Conservation (phyloP, 2,888 invertebrate genomes). For the Drosophila niveifrons region DNA sequence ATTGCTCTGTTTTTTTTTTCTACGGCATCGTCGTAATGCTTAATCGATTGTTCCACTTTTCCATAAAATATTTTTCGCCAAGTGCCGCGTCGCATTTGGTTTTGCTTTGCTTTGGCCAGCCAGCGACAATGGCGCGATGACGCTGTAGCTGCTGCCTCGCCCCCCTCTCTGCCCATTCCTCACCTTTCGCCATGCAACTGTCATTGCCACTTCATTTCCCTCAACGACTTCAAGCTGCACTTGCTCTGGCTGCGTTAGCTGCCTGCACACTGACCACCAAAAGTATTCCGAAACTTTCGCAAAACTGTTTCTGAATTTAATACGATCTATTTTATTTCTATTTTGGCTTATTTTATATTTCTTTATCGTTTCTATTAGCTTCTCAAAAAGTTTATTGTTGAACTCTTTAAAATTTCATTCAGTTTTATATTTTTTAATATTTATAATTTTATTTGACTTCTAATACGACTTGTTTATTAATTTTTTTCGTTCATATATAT, state of each 20-base stretch:
- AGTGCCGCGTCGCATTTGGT: slow-evolving; percentile 78
- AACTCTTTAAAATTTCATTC: too few relatives aligned
- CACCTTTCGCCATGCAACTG: too few relatives aligned
- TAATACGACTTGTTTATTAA: too few relatives aligned
- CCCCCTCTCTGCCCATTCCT: not conserved
- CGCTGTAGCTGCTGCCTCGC: slow-evolving; percentile 3
- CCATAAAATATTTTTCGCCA: slow-evolving; percentile 82
- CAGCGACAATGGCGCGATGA: slow-evolving; percentile 34
- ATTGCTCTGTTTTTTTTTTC: not conserved
- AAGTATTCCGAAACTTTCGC: too few relatives aligned
- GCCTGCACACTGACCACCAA: slow-evolving; percentile 32
- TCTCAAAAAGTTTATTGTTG: too few relatives aligned
- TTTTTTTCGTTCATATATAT: too few relatives aligned
- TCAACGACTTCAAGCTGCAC: slow-evolving; percentile 27
- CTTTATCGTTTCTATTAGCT: too few relatives aligned
- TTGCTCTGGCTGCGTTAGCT: slow-evolving; percentile 53
- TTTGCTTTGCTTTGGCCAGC: slow-evolving; percentile 30
- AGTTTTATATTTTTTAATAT: too few relatives aligned
- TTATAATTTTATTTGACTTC: too few relatives aligned
- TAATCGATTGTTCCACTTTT: slow-evolving; percentile 83
- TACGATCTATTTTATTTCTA: too few relatives aligned
- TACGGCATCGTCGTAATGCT: slow-evolving; percentile 70
- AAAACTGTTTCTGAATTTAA: too few relatives aligned
- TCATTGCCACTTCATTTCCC: not conserved
- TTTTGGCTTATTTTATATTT: too few relatives aligned